These are phyloP conservation scores for Rhabdomys dilectus DNA, from an alignment of 2,113 vertebrate genomes.

Conservation along the genomic window DNA sequence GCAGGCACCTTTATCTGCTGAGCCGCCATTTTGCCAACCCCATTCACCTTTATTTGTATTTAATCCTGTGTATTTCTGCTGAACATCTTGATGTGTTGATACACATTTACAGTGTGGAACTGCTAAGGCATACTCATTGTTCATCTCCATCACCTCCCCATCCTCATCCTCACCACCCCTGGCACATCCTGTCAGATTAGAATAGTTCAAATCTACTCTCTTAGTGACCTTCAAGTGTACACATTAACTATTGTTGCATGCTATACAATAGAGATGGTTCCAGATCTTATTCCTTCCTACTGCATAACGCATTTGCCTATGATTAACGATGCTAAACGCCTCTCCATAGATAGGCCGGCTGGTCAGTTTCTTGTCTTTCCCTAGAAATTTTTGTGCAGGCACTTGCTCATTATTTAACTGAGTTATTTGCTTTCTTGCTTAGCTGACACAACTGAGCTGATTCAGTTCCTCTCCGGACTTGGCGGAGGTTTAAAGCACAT, in stretches of 20 bases:
- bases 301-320: neutral
- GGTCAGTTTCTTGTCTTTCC: neutral
- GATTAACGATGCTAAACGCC: neutral
- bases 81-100: neutral
- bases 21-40: neutral
- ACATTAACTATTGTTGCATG: neutral
- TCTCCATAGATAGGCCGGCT: neutral
- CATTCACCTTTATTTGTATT: slow-evolving; percentile 29
- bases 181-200: neutral
- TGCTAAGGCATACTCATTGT: neutral
- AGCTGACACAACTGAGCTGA: neutral
- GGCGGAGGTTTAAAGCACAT: neutral
- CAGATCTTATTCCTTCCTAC: neutral
- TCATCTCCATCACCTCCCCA: neutral
- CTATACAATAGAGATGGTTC: neutral
- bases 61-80: neutral
- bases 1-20: neutral
- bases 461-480: neutral
- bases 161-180: neutral
- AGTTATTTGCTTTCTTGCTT: neutral
- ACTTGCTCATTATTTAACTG: neutral
- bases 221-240: neutral
- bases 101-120: neutral
- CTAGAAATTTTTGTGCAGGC: neutral
- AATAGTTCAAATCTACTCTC: neutral